These are phyloP conservation scores for Lasiurus borealis DNA, from an alignment of 2,113 vertebrate species.

Conservation along the genomic window DNA sequence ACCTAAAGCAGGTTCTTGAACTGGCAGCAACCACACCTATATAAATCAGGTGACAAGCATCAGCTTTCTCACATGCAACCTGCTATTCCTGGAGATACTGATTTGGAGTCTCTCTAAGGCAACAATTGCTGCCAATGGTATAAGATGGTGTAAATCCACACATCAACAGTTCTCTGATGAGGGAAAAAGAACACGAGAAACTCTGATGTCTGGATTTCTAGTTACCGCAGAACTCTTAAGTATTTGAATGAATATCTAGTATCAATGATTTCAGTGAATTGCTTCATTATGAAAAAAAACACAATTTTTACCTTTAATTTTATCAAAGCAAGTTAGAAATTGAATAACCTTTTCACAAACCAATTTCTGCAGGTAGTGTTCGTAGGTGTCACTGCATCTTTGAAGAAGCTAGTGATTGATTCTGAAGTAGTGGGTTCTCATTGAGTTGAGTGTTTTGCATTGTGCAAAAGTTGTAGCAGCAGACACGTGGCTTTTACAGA, in stretches of 20 bases:
- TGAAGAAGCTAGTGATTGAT: conserved; percentile 84
- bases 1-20: conserved; percentile 93
- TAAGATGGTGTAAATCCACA: conserved; percentile 91
- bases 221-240: conserved; percentile 81
- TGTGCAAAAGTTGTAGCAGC: conserved; percentile 64
- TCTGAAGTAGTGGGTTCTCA: conserved; percentile 77
- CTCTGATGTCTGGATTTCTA: conserved; percentile 74
- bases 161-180: conserved; percentile 94
- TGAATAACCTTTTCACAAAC: conserved; percentile 79
- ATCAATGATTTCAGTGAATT: conserved; percentile 82
- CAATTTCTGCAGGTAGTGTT: conserved; percentile 84
- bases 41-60: conserved; percentile 93
- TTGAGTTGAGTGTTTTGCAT: conserved; percentile 77
- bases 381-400: conserved; percentile 85
- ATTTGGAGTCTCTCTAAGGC: conserved; percentile 93
- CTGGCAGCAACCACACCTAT: conserved; percentile 94
- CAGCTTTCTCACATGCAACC: conserved; percentile 92
- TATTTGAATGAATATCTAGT: conserved; percentile 77
- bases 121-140: conserved; percentile 87
- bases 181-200: conserved; percentile 94
- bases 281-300: conserved; percentile 82
- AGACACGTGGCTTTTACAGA: conserved; percentile 80
- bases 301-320: conserved; percentile 82
- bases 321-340: conserved; percentile 78
- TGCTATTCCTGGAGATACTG: conserved; percentile 92